These are phyloP conservation scores for Hyperoplus lanceolatus DNA, from an alignment of 2,797 vertebrate genomes.

Conservation along the genomic window DNA sequence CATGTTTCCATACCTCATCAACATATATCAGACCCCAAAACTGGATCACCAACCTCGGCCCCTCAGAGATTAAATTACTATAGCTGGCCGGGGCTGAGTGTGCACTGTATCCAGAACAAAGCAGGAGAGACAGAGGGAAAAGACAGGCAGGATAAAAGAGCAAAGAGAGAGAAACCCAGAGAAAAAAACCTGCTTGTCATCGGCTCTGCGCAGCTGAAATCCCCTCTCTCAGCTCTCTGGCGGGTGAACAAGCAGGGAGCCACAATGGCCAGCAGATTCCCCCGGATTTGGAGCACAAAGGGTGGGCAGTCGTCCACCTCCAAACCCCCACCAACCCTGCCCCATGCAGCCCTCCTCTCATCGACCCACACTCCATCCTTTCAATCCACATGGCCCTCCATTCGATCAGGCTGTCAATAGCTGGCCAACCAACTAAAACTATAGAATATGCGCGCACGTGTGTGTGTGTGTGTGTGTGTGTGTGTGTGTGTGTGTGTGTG, in stretches of 20 bases:
- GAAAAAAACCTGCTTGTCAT: conserved; percentile 74
- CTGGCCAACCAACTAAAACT: conserved; percentile 32
- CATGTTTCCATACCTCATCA: conserved; percentile 42
- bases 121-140: conserved; percentile 57
- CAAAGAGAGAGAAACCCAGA: conserved; percentile 61
- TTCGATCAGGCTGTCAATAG: conserved; percentile 25
- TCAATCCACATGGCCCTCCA: conserved; percentile 32
- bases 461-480: conserved; percentile 26
- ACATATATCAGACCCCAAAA: conserved; percentile 46
- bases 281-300: conserved; percentile 88
- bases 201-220: conserved; percentile 78
- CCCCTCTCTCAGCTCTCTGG: conserved; percentile 87
- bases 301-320: conserved; percentile 75
- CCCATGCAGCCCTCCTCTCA: conserved; percentile 46
- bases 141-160: conserved; percentile 75
- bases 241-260: conserved; percentile 79
- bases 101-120: conserved; percentile 75
- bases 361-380: conserved; percentile 12
- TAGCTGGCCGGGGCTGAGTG: conserved; percentile 75
- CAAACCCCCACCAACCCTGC: conserved; percentile 44
- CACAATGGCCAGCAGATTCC: conserved; percentile 86
- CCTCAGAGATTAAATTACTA: conserved; percentile 67
- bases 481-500: neutral
- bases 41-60: conserved; percentile 55
- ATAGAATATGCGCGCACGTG: conserved; percentile 27